phyloP scores from a whole-genome alignment of 2,113 vertebrate species.

The Astatotilapia flaviijosephi region DNA sequence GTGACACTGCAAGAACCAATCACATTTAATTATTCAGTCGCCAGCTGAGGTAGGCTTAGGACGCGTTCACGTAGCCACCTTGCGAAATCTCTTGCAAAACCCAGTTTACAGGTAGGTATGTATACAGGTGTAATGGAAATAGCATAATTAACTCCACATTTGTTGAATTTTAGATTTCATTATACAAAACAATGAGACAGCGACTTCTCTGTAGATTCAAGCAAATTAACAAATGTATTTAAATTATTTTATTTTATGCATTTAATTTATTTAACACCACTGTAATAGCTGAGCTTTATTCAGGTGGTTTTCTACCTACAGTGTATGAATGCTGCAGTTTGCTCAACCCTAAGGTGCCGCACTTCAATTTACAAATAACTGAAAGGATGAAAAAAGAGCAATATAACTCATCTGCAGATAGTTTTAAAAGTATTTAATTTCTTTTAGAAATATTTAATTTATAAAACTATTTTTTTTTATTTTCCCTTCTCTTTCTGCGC shows the following conservation, averaged over 20 bases:
- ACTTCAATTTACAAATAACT: background rate
- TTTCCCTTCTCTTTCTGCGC: background rate
- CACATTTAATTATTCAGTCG: background rate
- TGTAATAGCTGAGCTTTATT: background rate
- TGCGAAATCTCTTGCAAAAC: background rate
- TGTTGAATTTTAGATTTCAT: background rate
- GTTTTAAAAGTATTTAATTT: background rate
- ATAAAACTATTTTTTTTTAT: fast-evolving
- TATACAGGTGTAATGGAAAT: background rate
- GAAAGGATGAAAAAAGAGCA: background rate
- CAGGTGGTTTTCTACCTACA: background rate
- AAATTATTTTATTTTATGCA: background rate
- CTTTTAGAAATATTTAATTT: background rate
- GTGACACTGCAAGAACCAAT: conserved; percentile 9
- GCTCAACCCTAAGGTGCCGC: background rate
- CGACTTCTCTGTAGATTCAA: background rate
- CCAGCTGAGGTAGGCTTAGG: background rate
- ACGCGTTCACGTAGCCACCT: background rate
- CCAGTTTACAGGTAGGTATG: background rate
- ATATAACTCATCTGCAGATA: background rate
- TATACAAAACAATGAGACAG: background rate
- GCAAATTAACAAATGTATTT: background rate
- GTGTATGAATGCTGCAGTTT: background rate
- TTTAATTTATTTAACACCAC: background rate
- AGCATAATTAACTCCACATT: background rate